phyloP scores from a whole-genome alignment of 2,113 vertebrate genomes.

The Ptilorrhoa leucosticta region DNA sequence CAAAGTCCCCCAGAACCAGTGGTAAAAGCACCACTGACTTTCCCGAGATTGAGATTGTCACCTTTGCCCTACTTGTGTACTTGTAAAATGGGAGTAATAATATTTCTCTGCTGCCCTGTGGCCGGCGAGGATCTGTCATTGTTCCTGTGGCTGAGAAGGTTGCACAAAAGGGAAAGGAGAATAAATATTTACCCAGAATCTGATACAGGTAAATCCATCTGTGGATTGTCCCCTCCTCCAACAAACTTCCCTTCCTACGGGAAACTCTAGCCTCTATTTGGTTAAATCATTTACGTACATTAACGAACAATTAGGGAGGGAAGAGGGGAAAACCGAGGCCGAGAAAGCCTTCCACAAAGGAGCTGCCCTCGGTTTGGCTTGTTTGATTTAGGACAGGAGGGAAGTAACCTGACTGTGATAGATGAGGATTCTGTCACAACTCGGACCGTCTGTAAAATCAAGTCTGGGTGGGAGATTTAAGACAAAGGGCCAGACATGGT shows the following conservation, averaged over 20 bases:
- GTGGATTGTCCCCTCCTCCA: neutral
- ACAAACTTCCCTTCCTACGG: neutral
- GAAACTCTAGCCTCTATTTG: conserved; percentile 32
- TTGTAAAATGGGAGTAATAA: neutral
- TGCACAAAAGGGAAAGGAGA: conserved; percentile 13
- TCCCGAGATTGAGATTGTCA: neutral
- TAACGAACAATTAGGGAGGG: neutral
- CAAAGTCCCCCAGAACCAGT: neutral
- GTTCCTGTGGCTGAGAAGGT: neutral
- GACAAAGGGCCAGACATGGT: neutral
- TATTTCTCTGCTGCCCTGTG: neutral
- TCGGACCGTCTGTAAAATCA: neutral
- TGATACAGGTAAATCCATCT: conserved; percentile 2
- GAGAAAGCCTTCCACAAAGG: neutral
- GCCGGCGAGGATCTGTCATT: neutral
- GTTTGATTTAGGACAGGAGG: conserved; percentile 29
- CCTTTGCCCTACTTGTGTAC: neutral
- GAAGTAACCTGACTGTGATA: conserved; percentile 13
- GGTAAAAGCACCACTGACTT: neutral
- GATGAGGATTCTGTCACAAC: neutral
- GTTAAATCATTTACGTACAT: conserved; percentile 39
- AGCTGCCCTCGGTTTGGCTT: neutral
- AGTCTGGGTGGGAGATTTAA: conserved; percentile 18
- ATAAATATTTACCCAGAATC: conserved; percentile 50
- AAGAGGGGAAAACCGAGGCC: neutral